These are phyloP conservation scores for Corapipo altera DNA, from an alignment of 2,113 vertebrate species.

Conservation along the genomic window DNA sequence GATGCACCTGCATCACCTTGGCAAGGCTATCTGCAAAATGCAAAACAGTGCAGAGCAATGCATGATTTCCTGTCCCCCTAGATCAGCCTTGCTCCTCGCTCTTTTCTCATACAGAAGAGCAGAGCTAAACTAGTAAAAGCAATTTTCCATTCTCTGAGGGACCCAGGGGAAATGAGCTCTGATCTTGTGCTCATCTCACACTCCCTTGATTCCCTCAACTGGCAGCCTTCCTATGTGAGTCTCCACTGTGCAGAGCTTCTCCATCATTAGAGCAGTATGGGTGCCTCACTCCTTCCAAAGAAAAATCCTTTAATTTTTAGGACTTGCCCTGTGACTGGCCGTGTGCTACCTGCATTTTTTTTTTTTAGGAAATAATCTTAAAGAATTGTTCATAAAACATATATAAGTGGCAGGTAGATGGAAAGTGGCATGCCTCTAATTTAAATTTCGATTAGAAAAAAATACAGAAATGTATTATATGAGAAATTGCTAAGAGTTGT, in stretches of 20 bases:
- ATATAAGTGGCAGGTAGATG: conserved; percentile 56
- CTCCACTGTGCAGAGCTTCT: background rate
- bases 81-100: background rate
- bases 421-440: conserved; percentile 63
- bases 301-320: conserved; percentile 39
- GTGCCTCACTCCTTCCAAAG: background rate
- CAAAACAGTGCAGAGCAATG: background rate
- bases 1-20: background rate
- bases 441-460: conserved; percentile 75
- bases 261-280: background rate
- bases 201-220: background rate
- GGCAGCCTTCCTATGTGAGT: background rate
- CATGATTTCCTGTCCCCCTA: background rate
- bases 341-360: conserved; percentile 10
- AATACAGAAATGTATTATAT: conserved; percentile 68
- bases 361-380: conserved; percentile 6
- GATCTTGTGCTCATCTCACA: background rate
- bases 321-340: background rate
- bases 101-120: background rate
- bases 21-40: background rate
- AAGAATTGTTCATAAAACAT: conserved; percentile 67
- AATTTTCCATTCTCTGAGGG: background rate
- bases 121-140: conserved; percentile 20
- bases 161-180: background rate
- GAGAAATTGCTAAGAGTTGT: conserved; percentile 68